A percentile compares a stretch with the other conserved stretches of the same genome.
phyloP scores from a whole-genome alignment of 2,113 vertebrate genomes.

The Ia io region DNA sequence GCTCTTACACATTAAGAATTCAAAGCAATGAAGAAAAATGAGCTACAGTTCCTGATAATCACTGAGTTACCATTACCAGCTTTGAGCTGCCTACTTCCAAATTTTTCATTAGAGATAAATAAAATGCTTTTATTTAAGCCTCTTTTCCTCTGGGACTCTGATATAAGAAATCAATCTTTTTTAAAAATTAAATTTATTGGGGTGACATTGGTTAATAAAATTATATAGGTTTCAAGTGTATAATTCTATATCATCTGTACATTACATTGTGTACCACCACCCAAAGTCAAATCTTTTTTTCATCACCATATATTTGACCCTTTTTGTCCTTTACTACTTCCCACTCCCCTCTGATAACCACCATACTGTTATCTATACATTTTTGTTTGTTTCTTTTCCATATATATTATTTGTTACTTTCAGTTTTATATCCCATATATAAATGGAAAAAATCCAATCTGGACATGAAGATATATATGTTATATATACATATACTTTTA shows the following conservation, averaged over 20 bases:
- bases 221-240: not conserved
- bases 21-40: not conserved
- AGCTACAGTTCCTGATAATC: not conserved
- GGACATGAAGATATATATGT: not conserved
- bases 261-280: not conserved
- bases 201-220: not conserved
- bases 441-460: not conserved
- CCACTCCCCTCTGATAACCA: not conserved
- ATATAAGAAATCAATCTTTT: not conserved
- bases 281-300: not conserved
- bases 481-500: not conserved
- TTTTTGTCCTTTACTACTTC: not conserved
- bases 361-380: not conserved
- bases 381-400: not conserved
- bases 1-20: not conserved
- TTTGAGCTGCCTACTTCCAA: not conserved
- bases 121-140: not conserved
- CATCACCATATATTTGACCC: not conserved
- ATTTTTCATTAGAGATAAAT: not conserved
- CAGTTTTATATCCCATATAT: not conserved
- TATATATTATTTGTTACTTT: not conserved
- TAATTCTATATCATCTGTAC: not conserved
- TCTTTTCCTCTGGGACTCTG: not conserved
- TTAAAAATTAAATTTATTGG: not conserved
- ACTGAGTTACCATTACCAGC: not conserved